Evolutionary conservation across 2,797 vertebrate species (phyloP), one percentile per base, ranked within the genome.

Genomic region (Furcifer pardalis): DNA sequence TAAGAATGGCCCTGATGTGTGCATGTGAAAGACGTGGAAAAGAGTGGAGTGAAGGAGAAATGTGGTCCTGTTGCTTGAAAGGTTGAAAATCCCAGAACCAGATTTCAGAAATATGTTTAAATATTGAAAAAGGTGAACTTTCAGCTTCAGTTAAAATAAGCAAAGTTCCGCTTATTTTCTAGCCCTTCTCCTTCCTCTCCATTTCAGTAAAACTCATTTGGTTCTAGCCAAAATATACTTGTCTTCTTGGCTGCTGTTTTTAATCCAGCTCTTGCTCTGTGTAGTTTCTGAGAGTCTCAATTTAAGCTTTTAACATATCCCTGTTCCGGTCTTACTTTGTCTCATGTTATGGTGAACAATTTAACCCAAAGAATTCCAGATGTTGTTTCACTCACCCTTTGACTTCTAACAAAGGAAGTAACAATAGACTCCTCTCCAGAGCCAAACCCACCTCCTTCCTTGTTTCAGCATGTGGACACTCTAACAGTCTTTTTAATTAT

Each of bases 191-290:
- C 13, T 83, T 84, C 73, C 76, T 5, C 10, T 80, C 25, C 79
- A 46, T 7, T 81, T 81, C 5, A 37, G 4, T 78, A 10, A 8
- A 84, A 83, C 56, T 2, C 46, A 15, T 74, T 85, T 62, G 40
- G 42, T 56, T 87, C 27, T 2, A 84, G 82, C 1, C 40, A 87
- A 83, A 69, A 84, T 69, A 75, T 69, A 1, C 63, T 86, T 63
- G 19, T 37, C 77, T 0, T 62, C 5, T 73, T 86, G 1, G 35
- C 17, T 7, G 15, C 2, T 49, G 79, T 85, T 84, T 87, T 79
- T 19, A 75, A 72, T 79, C 35, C 68, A 83, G 23, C 44, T 66
- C 76, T 79, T 77, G 65, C 52, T 86, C 75, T 65, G 27, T 83
- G 69, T 42, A 32, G 42, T 68, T 82, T 86, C 25, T n/a, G 52